These are phyloP conservation scores for Linnaemya vulpina DNA, from an alignment of 2,888 invertebrate species.

Conservation along the genomic window DNA sequence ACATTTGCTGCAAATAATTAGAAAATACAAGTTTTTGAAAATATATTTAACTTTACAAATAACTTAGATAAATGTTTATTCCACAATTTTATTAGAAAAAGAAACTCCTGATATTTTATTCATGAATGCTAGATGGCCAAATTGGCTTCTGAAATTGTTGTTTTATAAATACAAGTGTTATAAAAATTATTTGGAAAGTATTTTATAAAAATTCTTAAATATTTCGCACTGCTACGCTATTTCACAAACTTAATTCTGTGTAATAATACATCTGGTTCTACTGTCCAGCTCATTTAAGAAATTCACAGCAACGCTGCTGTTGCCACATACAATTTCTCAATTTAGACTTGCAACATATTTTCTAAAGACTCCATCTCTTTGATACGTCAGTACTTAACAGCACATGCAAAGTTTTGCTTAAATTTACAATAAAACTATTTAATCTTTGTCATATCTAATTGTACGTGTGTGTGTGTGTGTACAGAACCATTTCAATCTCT, in stretches of 20 bases:
- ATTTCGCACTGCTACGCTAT: too few relatives aligned
- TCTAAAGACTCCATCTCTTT: slow-evolving; percentile 29
- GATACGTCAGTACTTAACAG: slow-evolving; percentile 49
- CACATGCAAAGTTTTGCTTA: slow-evolving; percentile 41
- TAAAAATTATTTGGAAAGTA: too few relatives aligned
- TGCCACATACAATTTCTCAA: not conserved
- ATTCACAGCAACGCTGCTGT: not conserved
- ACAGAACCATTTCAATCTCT: slow-evolving; percentile 18
- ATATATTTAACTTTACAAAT: too few relatives aligned
- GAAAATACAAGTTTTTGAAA: too few relatives aligned
- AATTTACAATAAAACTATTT: not conserved
- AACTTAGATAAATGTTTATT: too few relatives aligned
- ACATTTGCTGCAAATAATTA: too few relatives aligned
- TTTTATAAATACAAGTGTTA: too few relatives aligned
- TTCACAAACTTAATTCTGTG: not conserved
- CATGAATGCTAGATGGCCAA: too few relatives aligned
- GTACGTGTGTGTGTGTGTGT: not conserved
- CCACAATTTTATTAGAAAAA: too few relatives aligned
- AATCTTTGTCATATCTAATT: not conserved
- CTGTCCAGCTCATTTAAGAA: not conserved
- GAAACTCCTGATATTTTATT: too few relatives aligned
- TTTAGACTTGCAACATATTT: slow-evolving; percentile 7
- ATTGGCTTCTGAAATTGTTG: too few relatives aligned
- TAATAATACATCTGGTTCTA: not conserved
- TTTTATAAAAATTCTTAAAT: too few relatives aligned